Evolutionary conservation across 2,113 vertebrate genomes (phyloP), one percentile per base, ranked within the genome.

Genomic region (Atractosteus spatula): DNA sequence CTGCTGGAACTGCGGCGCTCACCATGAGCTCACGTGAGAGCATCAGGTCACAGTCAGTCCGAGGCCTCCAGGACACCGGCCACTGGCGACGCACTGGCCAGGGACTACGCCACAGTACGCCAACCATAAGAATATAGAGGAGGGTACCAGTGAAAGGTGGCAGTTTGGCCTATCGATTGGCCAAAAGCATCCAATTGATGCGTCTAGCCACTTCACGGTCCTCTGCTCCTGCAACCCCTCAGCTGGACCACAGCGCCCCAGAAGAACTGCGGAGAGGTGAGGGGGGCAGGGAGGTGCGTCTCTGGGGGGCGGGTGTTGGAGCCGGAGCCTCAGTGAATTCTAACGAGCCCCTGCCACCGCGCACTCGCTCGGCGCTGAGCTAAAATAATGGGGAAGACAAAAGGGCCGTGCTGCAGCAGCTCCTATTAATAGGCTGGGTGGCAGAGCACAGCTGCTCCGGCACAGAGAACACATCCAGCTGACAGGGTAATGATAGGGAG

Each of bases 341-440:
- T 17, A 64, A 64, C 17, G 41, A 64, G 62, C 62, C 41, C 17
- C 12, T 41, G 62, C 17, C 13, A 64, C 8, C 13, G 47, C 47
- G 41, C 62, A 61, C 77, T 72, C 10, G 79, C 77, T 81, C 71
- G 29, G 17, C 62, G 8, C 54, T 13, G 62, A 74, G 70, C 54
- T 47, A 70, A 78, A 74, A 72, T 70, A 77, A 81, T 41, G 74
- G 73, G 75, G 78, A 81, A 84, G 85, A 88, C 77, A 81, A 87
- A 82, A 71, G 80, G 81, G 74, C 76, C 61, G 66, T 66, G 82
- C 51, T 29, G 68, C 75, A 79, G 75, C 79, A 78, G 78, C 79
- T 89, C 86, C 82, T 89, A 88, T 88, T 89, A 88, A 90, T 90
- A 89, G 86, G 87, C 80, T 84, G 79, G 81, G 81, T 86, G 83